Percentiles rank a stretch among this genome's conserved stretches.
phyloP scores from a whole-genome alignment of 2,888 invertebrate genomes.

The Nomada hirtipes region DNA sequence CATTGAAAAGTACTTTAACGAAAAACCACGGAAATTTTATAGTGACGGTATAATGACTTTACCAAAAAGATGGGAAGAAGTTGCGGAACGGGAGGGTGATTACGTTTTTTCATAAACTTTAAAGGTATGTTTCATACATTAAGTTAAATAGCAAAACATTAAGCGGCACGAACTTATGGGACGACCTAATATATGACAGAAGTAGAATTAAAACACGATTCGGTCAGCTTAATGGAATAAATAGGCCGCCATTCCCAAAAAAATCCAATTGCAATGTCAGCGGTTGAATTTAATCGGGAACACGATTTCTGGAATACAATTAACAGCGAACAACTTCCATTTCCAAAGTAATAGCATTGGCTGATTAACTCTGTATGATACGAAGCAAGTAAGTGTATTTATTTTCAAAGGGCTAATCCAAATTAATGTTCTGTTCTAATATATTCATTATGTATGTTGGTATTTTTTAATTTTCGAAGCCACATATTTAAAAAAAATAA shows the following conservation, averaged over 20 bases:
- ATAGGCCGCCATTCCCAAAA: neutral
- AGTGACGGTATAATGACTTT: too few species aligned
- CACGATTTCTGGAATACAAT: constrained; percentile 4
- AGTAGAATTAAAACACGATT: constrained; percentile 14
- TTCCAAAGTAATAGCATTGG: neutral
- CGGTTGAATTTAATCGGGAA: constrained; percentile 9
- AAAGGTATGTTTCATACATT: too few species aligned
- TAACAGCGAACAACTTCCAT: neutral
- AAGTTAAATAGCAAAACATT: too few species aligned
- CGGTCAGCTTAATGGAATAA: constrained; percentile 9
- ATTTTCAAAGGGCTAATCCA: neutral
- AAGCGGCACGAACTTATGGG: too few species aligned
- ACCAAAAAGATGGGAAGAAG: too few species aligned
- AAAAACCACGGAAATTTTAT: too few species aligned
- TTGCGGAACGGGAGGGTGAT: too few species aligned
- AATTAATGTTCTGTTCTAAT: neutral
- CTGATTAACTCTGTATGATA: neutral
- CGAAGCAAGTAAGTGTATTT: too few species aligned
- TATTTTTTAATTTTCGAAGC: neutral
- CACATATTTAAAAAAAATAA: neutral
- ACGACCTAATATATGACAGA: neutral
- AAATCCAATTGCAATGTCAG: constrained; percentile 6
- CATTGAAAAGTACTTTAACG: too few species aligned
- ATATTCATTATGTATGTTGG: too few species aligned
- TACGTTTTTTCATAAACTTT: too few species aligned